phyloP scores from a whole-genome alignment of 2,113 vertebrate genomes.

The Labrus mixtus region DNA sequence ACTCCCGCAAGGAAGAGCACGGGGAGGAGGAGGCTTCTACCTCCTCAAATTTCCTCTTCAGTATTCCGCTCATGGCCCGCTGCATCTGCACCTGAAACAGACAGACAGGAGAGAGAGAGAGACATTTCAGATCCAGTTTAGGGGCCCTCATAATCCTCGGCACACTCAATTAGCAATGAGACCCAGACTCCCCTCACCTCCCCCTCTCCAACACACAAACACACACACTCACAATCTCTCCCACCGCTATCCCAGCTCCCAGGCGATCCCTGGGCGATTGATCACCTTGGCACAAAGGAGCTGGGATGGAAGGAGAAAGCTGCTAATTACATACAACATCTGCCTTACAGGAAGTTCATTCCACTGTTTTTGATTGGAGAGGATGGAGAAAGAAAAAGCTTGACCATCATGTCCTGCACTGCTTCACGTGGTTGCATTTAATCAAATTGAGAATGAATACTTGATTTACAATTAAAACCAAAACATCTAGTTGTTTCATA shows the following conservation, averaged over 20 bases:
- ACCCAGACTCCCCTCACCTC: slow-evolving; percentile 36
- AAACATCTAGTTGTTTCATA: too few species aligned
- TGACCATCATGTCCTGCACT: slow-evolving; percentile 28
- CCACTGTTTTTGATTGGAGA: slow-evolving; percentile 63
- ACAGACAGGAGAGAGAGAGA: slow-evolving; percentile 53
- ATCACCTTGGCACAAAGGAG: slow-evolving; percentile 78
- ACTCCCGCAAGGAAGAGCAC: slow-evolving; percentile 94
- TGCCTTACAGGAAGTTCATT: slow-evolving; percentile 72
- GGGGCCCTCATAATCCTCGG: slow-evolving; percentile 68
- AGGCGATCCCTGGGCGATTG: slow-evolving; percentile 67
- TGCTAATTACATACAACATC: slow-evolving; percentile 75
- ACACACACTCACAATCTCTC: slow-evolving; percentile 30
- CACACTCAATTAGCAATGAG: slow-evolving; percentile 75
- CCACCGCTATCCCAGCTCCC: slow-evolving; percentile 51
- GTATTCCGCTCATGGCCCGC: slow-evolving; percentile 93
- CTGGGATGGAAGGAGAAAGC: slow-evolving; percentile 77
- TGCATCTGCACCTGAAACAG: slow-evolving; percentile 83
- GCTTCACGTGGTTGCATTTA: slow-evolving; percentile 9
- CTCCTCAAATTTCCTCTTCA: slow-evolving; percentile 99
- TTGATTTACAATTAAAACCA: too few species aligned
- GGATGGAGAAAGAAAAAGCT: slow-evolving; percentile 38
- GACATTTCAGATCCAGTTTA: slow-evolving; percentile 75
- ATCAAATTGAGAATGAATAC: slow-evolving; percentile 9
- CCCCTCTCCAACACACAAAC: not conserved
- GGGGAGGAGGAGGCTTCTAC: slow-evolving; percentile 95